Base-by-base conservation (phyloP, 2,113 vertebrate genomes). In the Parotia lawesii region DNA sequence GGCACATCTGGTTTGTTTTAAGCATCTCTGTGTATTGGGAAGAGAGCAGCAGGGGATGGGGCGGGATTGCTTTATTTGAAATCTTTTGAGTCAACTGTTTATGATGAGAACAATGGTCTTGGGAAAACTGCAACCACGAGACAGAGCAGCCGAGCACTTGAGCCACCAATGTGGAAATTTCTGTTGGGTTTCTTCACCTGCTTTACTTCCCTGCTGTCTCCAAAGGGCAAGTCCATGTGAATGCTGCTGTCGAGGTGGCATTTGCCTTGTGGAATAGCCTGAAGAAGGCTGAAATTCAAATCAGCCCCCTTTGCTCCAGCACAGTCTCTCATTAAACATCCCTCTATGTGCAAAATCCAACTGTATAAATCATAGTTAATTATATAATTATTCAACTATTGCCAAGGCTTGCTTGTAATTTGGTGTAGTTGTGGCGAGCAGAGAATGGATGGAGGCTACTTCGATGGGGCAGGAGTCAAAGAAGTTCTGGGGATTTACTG, bases 1-100 rank as follows among this genome's bases (percentile, higher is more conserved):
- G 16, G 40, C 67, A 94, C 98, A 97, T 97, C 96, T 98, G 97
- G 96, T 97, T 97, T 81, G 33, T 54, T 94, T 98, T 97, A 97
- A 87, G 85, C 48, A 86, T 90, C 44, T 82, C 84, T 78, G 60
- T 67, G 87, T 82, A 80, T 81, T 90, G 93, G 93, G 93, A 90
- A 82, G 82, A 35, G 33, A 96, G 64, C 92, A 93, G 90, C 95
- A 96, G 95, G 96, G 94, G 83, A 93, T 83, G 79, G 87, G 95
- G 71, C 0, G 13, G 90, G 88, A 94, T 31, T 20, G 79, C 85
- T 86, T 93, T 91, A 40, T 94, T 94, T 94, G 94, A 96, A 96
- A 90, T 69, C 72, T 95, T 79, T 92, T 93, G 53, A 70, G 89
- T 92, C 93, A 86, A 96, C 74, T 79, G 87, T 94, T 94, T 87